phyloP scores from a whole-genome alignment of 2,797 vertebrate genomes.

The Malacoctenus gilli region DNA sequence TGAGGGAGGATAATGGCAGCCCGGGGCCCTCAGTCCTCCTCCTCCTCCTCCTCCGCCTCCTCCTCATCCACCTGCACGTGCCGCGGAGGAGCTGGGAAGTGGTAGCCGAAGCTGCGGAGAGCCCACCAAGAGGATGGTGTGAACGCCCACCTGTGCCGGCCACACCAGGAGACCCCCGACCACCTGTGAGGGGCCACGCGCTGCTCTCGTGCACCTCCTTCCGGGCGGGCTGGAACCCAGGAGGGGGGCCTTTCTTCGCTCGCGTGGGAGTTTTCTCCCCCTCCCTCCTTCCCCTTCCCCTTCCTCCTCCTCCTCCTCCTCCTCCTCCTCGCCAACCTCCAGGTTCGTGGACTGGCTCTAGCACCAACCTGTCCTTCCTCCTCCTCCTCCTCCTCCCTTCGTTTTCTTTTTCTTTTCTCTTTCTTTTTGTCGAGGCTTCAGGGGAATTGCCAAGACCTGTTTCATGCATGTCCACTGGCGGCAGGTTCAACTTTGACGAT shows the following conservation, averaged over 20 bases:
- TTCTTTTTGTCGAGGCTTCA: constrained; percentile 84
- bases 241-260: constrained; percentile 30
- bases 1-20: constrained; percentile 85
- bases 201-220: constrained; percentile 37
- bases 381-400: constrained; percentile 52
- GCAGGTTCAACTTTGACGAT: constrained; percentile 99
- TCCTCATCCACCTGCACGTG: constrained; percentile 57
- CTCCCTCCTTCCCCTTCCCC: constrained; percentile 22
- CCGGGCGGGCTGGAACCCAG: constrained; percentile 17
- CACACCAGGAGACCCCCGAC: constrained; percentile 65
- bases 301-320: constrained; percentile 37
- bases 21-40: constrained; percentile 62
- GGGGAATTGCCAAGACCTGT: constrained; percentile 93
- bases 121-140: constrained; percentile 77
- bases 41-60: constrained; percentile 49
- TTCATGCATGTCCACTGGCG: constrained; percentile 99
- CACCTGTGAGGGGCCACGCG: constrained; percentile 49
- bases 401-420: constrained; percentile 73
- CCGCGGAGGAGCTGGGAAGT: constrained; percentile 67
- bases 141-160: constrained; percentile 63
- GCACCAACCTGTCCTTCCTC: constrained; percentile 64
- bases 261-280: constrained; percentile 46
- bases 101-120: constrained; percentile 57
- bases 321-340: constrained; percentile 39
- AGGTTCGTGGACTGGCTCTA: constrained; percentile 48